phyloP scores from a whole-genome alignment of 2,888 invertebrate genomes.

The Andrena fulva region DNA sequence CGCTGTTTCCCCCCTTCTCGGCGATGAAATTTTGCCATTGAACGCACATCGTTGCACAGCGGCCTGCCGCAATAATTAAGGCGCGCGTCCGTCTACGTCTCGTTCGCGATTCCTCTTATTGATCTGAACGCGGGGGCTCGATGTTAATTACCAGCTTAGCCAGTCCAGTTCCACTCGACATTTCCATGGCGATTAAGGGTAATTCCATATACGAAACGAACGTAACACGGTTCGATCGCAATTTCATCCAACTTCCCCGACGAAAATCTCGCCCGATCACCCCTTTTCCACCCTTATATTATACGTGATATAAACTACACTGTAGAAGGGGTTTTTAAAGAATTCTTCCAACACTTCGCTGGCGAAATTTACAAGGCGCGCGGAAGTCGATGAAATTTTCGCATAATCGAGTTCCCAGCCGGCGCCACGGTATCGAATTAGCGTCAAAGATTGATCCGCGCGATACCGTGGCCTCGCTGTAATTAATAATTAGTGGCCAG shows the following conservation, averaged over 20 bases:
- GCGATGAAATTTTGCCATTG: constrained; percentile 58
- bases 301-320: neutral
- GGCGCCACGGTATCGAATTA: neutral
- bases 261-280: neutral
- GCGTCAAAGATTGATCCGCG: constrained; percentile 16
- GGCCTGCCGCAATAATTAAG: constrained; percentile 47
- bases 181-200: neutral
- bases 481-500: constrained; percentile 51
- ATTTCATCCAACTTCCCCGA: neutral
- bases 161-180: neutral
- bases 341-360: too few species aligned
- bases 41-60: constrained; percentile 45
- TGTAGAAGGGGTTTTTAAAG: neutral
- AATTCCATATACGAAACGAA: neutral
- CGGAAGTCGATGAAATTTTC: neutral
- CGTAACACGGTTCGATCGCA: neutral
- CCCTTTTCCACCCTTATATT: neutral
- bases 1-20: constrained; percentile 1
- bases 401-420: neutral
- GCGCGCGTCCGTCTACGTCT: constrained; percentile 19
- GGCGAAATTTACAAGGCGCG: neutral
- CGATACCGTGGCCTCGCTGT: constrained; percentile 20
- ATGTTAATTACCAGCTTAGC: constrained; percentile 26
- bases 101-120: constrained; percentile 37
- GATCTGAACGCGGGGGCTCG: constrained; percentile 21